These are phyloP conservation scores for Talpa occidentalis DNA, from an alignment of 2,113 vertebrate species.

Conservation along the genomic window DNA sequence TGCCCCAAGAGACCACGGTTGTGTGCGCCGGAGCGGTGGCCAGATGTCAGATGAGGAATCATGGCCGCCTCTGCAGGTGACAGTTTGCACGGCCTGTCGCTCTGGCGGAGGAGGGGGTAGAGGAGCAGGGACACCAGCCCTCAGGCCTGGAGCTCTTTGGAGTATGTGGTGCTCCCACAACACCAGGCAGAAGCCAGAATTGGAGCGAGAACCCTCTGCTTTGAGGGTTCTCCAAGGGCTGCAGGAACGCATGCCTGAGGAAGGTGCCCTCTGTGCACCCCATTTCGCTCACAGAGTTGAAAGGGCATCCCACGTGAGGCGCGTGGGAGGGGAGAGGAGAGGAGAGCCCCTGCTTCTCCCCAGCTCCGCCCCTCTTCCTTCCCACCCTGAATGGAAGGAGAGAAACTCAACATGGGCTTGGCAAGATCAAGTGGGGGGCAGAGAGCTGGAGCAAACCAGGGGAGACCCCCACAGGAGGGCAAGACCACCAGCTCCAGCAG, in stretches of 20 bases:
- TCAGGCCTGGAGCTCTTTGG: background rate
- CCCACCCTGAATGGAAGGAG: background rate
- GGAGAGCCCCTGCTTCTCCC: background rate
- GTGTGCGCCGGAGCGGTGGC: background rate
- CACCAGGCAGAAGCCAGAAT: no score
- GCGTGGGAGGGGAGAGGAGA: background rate
- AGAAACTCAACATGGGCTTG: background rate
- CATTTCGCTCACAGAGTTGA: background rate
- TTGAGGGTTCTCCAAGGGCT: no score
- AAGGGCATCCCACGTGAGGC: background rate
- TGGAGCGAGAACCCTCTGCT: background rate
- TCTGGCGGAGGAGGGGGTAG: fast-evolving
- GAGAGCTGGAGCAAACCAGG: background rate
- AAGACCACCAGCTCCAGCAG: background rate
- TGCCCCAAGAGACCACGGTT: background rate
- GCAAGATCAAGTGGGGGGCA: background rate
- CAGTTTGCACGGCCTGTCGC: background rate
- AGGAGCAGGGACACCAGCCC: no score
- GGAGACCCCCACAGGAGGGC: background rate
- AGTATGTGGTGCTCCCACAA: background rate
- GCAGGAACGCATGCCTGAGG: background rate
- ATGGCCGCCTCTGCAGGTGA: background rate
- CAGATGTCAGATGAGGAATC: no score
- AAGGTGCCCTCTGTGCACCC: background rate
- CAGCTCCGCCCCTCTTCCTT: background rate